Evolutionary conservation across 2,888 invertebrate species (phyloP).

Genomic region (Acronicta aceris): DNA sequence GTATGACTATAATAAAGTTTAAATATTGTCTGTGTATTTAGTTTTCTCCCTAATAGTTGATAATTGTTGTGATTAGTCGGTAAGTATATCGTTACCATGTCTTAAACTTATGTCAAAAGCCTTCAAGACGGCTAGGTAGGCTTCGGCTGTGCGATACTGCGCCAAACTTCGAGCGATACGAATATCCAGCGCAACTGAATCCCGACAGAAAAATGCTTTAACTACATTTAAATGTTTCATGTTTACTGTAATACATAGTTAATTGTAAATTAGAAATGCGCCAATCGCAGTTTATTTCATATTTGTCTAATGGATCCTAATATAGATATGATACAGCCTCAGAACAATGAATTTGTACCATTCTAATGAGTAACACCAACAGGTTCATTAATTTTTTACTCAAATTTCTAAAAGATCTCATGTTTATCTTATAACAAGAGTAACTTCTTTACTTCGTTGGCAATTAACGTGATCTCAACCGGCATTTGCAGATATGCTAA

Average conservation of each 20-base stretch:
- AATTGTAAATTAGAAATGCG: slow-evolving; percentile 79
- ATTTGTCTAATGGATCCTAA: slow-evolving; percentile 71
- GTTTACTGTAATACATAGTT: slow-evolving; percentile 79
- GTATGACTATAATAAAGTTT: slow-evolving; percentile 32
- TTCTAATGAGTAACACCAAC: slow-evolving; percentile 34
- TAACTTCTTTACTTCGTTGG: slow-evolving; percentile 37
- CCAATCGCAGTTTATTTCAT: slow-evolving; percentile 67
- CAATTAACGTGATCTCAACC: slow-evolving; percentile 39
- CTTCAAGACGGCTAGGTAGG: slow-evolving; percentile 85
- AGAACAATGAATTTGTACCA: slow-evolving; percentile 13
- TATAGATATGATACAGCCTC: slow-evolving; percentile 62
- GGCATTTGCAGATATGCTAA: slow-evolving; percentile 38
- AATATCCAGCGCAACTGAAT: slow-evolving; percentile 65
- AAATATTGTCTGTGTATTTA: slow-evolving; percentile 60
- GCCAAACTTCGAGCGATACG: slow-evolving; percentile 26
- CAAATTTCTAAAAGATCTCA: slow-evolving; percentile 26
- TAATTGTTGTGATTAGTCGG: slow-evolving; percentile 85
- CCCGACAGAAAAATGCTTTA: slow-evolving; percentile 86
- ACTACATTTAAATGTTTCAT: slow-evolving; percentile 86
- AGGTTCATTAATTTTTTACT: slow-evolving; percentile 22
- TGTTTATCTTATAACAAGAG: slow-evolving; percentile 16
- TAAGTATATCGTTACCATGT: slow-evolving; percentile 78
- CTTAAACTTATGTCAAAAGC: slow-evolving; percentile 77
- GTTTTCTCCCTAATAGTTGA: slow-evolving; percentile 53
- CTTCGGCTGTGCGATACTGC: slow-evolving; percentile 63